phyloP scores from a whole-genome alignment of 2,113 vertebrate genomes.

The Atractosteus spatula region DNA sequence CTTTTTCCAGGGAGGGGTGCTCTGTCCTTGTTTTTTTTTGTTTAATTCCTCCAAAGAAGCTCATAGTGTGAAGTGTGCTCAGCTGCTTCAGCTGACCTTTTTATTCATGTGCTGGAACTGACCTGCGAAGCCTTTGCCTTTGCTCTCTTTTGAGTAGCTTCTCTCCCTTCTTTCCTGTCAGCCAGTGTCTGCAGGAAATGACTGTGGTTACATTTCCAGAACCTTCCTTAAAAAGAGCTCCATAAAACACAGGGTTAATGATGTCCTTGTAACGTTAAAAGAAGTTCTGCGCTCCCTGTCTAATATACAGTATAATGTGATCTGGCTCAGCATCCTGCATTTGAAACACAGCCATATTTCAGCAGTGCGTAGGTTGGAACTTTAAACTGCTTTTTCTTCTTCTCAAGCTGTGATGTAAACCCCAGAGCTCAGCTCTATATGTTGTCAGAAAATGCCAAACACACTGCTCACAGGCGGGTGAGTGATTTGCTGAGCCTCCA shows the following conservation, averaged over 20 bases:
- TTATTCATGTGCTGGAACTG: neutral
- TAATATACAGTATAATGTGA: neutral
- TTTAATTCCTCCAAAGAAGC: too few relatives aligned
- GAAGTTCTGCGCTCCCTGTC: neutral
- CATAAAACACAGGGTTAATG: conserved; percentile 9
- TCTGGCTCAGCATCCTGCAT: neutral
- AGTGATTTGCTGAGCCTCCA: neutral
- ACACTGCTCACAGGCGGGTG: neutral
- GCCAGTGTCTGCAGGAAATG: conserved; percentile 6
- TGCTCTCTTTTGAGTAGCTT: neutral
- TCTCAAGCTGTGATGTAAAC: conserved; percentile 7
- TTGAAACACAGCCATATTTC: neutral
- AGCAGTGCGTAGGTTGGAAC: neutral
- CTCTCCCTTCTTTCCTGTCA: conserved; percentile 7
- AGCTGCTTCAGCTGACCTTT: neutral
- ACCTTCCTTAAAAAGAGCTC: neutral
- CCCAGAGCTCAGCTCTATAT: neutral
- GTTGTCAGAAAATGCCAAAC: neutral
- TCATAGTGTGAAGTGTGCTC: too few relatives aligned
- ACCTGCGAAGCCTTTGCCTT: neutral
- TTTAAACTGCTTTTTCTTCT: neutral
- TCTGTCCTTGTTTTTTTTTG: too few relatives aligned
- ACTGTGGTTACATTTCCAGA: conserved; percentile 11
- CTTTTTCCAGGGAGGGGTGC: neutral
- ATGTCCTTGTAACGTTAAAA: neutral